A percentile compares a stretch with the other conserved stretches of the same genome.
These are phyloP conservation scores for Phalera bucephala DNA, from an alignment of 2,888 invertebrate species.

Conservation along the genomic window DNA sequence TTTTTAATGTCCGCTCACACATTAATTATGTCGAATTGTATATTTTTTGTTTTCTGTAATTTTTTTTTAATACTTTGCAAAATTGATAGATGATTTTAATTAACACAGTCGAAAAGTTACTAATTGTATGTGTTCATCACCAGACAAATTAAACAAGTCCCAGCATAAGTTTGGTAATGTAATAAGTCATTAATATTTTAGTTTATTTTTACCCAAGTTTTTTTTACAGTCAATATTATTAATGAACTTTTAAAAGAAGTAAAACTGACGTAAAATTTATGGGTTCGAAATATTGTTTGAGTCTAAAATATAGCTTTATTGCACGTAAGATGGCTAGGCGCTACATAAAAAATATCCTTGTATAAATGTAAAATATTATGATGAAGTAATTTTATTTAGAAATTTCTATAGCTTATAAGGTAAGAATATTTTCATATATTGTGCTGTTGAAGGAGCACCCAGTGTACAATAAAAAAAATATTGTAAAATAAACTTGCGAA, in stretches of 20 bases:
- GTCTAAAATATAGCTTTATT: conserved; percentile 5
- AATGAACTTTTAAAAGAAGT: background rate
- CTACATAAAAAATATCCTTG: conserved; percentile 14
- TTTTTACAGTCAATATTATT: background rate
- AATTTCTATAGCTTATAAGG: conserved; percentile 4
- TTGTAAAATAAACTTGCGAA: conserved; percentile 11
- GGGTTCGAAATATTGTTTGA: conserved; percentile 1
- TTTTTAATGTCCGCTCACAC: too few species aligned
- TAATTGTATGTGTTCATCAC: too few species aligned
- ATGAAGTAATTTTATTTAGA: conserved; percentile 16
- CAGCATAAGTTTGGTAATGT: background rate
- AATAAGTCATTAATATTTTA: background rate
- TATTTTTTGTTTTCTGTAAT: too few species aligned
- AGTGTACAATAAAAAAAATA: conserved; percentile 22
- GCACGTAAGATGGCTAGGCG: conserved; percentile 8
- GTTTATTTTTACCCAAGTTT: background rate
- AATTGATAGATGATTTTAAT: too few species aligned
- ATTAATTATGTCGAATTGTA: too few species aligned
- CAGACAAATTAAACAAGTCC: too few species aligned
- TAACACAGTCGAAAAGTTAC: too few species aligned
- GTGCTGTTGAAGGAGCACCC: conserved; percentile 23
- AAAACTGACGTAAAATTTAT: background rate
- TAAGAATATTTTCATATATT: conserved; percentile 9
- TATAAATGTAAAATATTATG: conserved; percentile 22
- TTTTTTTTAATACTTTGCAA: too few species aligned